Evolutionary conservation across 2,797 vertebrate genomes (phyloP), one percentile per base, ranked within the genome.

Genomic region (Myotis daubentonii): DNA sequence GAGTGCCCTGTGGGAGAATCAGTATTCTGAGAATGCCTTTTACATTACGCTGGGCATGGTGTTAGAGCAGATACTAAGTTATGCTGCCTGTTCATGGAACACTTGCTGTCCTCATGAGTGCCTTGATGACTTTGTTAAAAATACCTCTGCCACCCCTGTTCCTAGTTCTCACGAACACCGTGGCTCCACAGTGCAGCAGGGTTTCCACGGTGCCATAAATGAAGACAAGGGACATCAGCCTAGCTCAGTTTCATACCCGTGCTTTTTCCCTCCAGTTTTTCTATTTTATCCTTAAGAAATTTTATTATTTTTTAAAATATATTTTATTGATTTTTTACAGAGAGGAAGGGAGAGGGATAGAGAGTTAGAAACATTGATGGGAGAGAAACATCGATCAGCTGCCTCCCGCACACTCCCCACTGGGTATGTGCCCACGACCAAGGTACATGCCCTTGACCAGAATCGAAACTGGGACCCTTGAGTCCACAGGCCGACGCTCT

Each of bases 61-160:
- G 28, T 93, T 88, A 33, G 47, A 93, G n/a, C 36, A 92, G 41
- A 93, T n/a, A 91, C 93, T 88, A 80, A 93, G 75, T 92, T 83
- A 94, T 81, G 74, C 94, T 91, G 94, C 96, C 92, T 84, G 92
- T 96, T 97, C 94, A 38, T 72, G 70, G 51, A 92, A 93, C 95
- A 94, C 93, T 93, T 88, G 85, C 85, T 55, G 47, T 92, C 92
- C 93, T 96, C 95, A 86, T 47, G 95, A 95, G 93, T 91, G 49
- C 71, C 60, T 88, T 95, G 92, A 97, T 96, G 90, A 93, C 96
- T 97, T 68, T 97, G 93, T 96, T 97, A 93, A 70, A 96, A 96
- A 93, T 90, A 53, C 66, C 75, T 90, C 79, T 95, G 74, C 82
- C 90, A 53, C n/a, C 74, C 55, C 65, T 81, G 19, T 74, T 93